Evolutionary conservation across 2,797 vertebrate genomes (phyloP).

Genomic region (Manis javanica): DNA sequence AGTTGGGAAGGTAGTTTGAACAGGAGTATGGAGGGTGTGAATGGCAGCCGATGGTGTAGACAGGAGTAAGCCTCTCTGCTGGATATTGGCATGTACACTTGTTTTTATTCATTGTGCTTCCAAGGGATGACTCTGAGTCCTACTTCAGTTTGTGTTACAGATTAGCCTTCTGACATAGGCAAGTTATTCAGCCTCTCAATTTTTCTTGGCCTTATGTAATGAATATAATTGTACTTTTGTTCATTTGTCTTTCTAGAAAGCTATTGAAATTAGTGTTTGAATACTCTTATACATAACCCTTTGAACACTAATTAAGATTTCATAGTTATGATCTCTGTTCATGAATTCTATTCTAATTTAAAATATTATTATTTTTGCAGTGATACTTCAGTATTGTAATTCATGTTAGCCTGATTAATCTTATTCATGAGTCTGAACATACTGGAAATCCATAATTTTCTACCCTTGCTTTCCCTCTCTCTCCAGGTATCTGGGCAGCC

Average conservation of each 20-base stretch:
- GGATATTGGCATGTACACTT: background rate
- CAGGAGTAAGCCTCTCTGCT: background rate
- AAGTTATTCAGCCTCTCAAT: background rate
- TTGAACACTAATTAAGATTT: constrained; percentile 40
- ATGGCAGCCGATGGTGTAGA: background rate
- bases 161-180: background rate
- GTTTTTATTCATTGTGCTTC: too few species aligned
- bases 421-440: background rate
- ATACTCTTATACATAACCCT: background rate
- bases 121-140: background rate
- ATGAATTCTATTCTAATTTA: constrained; percentile 21
- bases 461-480: background rate
- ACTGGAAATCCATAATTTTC: background rate
- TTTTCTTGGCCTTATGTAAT: background rate
- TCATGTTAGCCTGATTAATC: background rate
- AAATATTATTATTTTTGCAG: background rate
- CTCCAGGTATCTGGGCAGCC: constrained; percentile 92
- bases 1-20: background rate
- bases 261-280: constrained; percentile 24
- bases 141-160: background rate
- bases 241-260: constrained; percentile 37
- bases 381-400: background rate
- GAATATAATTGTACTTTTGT: background rate
- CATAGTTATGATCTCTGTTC: constrained; percentile 12
- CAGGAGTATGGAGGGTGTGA: background rate